Conservation (phyloP, 2,113 vertebrate species). For the Bubo scandiacus region DNA sequence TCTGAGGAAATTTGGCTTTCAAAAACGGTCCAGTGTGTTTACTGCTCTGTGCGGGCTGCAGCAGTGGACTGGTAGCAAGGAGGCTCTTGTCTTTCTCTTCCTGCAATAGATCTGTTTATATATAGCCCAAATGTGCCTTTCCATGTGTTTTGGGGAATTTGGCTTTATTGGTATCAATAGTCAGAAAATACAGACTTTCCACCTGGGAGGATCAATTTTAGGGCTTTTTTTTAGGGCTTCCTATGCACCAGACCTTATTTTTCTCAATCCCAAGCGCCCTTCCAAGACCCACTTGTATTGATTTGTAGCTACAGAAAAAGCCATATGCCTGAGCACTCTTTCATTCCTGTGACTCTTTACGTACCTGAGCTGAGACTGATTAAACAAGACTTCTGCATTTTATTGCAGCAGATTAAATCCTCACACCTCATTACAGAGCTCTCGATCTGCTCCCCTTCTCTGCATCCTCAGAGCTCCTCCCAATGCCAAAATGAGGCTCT, state of each 20-base stretch:
- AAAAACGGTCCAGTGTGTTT: background rate
- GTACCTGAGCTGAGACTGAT: background rate
- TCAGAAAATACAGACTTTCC: background rate
- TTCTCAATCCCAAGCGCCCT: background rate
- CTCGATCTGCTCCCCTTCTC: background rate
- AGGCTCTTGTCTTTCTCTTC: background rate
- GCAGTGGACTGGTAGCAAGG: background rate
- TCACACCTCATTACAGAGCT: background rate
- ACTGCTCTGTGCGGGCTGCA: background rate
- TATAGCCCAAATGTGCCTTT: background rate
- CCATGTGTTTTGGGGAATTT: background rate
- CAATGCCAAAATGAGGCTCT: background rate
- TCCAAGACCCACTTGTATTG: background rate
- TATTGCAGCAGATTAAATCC: background rate
- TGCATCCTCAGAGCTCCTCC: background rate
- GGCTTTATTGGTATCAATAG: background rate
- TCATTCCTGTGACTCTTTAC: background rate
- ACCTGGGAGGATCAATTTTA: background rate
- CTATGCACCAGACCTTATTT: background rate
- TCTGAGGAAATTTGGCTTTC: background rate
- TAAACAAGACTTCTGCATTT: background rate
- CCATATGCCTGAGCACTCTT: background rate
- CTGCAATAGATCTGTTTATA: background rate
- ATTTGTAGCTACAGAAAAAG: background rate
- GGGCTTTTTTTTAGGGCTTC: background rate